Percentiles rank a stretch among this genome's conserved stretches.
Evolutionary conservation across 2,797 vertebrate genomes (phyloP).

Genomic region (Pachyuromys duprasi): DNA sequence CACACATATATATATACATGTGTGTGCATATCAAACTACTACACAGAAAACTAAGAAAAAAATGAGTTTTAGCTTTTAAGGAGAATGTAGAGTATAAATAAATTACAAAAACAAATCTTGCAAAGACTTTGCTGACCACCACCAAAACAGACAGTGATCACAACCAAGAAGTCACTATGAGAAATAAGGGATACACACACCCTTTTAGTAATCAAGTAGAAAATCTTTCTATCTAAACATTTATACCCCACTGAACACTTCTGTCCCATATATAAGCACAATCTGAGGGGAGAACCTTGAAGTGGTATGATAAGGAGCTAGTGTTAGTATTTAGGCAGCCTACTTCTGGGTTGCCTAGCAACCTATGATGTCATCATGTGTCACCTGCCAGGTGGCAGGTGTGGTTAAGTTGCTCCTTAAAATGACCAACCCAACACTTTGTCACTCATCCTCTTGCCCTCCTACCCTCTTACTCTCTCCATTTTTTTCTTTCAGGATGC

Average conservation of each 20-base stretch:
- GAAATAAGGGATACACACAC: not conserved
- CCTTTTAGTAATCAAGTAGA: not conserved
- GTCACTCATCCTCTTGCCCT: too few species aligned
- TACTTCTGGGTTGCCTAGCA: too few species aligned
- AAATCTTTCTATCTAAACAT: not conserved
- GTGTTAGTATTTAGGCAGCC: too few species aligned
- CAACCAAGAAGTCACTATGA: not conserved
- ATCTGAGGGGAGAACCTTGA: not conserved
- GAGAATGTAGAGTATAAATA: not conserved
- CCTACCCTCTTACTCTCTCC: too few species aligned
- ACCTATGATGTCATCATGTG: too few species aligned
- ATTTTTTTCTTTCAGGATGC: too few species aligned
- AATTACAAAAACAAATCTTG: slow-evolving; percentile 3
- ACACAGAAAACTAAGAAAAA: slow-evolving; percentile 5
- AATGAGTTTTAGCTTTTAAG: not conserved
- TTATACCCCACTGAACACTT: not conserved
- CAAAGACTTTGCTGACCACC: not conserved
- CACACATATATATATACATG: too few species aligned
- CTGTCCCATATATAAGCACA: not conserved
- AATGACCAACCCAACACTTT: too few species aligned
- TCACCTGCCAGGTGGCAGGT: too few species aligned
- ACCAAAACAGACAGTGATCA: not conserved
- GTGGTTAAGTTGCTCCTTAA: too few species aligned
- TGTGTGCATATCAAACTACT: not conserved
- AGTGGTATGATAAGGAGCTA: not conserved